phyloP scores from a whole-genome alignment of 2,888 invertebrate genomes.

The Podotricha telesiphe region DNA sequence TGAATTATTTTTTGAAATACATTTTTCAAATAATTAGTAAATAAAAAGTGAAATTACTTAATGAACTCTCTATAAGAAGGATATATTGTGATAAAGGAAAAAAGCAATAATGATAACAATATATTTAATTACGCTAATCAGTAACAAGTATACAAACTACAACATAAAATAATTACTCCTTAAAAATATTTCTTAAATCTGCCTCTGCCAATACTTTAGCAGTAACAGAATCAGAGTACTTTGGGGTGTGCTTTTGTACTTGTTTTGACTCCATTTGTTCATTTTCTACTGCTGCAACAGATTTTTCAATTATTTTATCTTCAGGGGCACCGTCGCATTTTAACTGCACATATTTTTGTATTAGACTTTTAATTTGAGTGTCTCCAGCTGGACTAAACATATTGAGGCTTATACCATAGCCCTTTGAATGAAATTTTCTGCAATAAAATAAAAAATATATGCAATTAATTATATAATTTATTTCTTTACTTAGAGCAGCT shows the following conservation, averaged over 20 bases:
- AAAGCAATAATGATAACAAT: neutral
- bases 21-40: no score
- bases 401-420: conserved; percentile 82
- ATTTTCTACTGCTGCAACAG: conserved; percentile 55
- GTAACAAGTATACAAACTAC: neutral
- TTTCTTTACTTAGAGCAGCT: no score
- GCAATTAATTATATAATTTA: neutral
- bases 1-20: no score
- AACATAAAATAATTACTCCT: conserved; percentile 41
- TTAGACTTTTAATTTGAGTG: conserved; percentile 84
- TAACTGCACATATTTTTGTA: conserved; percentile 85
- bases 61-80: no score
- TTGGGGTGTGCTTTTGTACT: conserved; percentile 39
- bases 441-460: conserved; percentile 45
- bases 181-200: conserved; percentile 49
- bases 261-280: conserved; percentile 55
- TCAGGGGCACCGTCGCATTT: conserved; percentile 80
- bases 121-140: conserved; percentile 14
- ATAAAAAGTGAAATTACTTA: no score
- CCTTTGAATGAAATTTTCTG: conserved; percentile 87
- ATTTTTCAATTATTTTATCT: conserved; percentile 76
- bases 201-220: conserved; percentile 58
- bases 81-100: neutral
- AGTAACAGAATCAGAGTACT: conserved; percentile 61
- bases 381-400: conserved; percentile 78